Base-by-base conservation (phyloP, 2,797 vertebrate genomes). In the Lemur catta region DNA sequence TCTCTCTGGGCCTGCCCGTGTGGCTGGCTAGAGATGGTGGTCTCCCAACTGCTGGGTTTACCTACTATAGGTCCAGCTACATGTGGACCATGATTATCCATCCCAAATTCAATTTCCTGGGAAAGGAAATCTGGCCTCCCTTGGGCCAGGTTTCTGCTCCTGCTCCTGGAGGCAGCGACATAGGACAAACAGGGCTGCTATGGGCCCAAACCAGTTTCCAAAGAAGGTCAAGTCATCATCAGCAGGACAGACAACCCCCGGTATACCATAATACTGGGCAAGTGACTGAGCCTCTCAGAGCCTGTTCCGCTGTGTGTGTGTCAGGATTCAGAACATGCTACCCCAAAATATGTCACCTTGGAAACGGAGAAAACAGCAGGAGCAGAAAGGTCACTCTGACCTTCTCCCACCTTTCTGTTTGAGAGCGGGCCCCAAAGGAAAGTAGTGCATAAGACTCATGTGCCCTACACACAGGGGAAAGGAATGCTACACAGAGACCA, bases 91-190 rank as follows among this genome's bases (percentile, higher is more conserved):
- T 46, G 46, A 59, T 15, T 52, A 1, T 48, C 35, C 46, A 69
- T 10, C 41, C 48, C 48, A 91, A 55, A 69, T 67, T 72, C 78
- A 43, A 2, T 46, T 96, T 93, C 52, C 30, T 72, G 35, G 26
- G 65, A 33, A 46, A 57, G n/a, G 38, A 93, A 71, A 59, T 61
- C n/a, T 43, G 76, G 28, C 43, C 89, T 78, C 18, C 14, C 35
- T 63, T 35, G 43, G 17, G 35, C 38, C 3, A 18, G 20, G 38
- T 75, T 46, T 87, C 69, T 9, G 61, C 6, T 61, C 35, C 43
- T 89, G 14, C 50, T 76, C 41, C 8, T 2, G 20, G 46, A 75
- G 7, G 71, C 38, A 80, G 43, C 0, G 0, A 75, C 38, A 24
- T 0, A 30, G 52, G 38, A 33, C 55, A 55, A 33, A 69, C 2